Evolutionary conservation across 2,797 vertebrate genomes (phyloP).

Genomic region (Leptoclinus maculatus): DNA sequence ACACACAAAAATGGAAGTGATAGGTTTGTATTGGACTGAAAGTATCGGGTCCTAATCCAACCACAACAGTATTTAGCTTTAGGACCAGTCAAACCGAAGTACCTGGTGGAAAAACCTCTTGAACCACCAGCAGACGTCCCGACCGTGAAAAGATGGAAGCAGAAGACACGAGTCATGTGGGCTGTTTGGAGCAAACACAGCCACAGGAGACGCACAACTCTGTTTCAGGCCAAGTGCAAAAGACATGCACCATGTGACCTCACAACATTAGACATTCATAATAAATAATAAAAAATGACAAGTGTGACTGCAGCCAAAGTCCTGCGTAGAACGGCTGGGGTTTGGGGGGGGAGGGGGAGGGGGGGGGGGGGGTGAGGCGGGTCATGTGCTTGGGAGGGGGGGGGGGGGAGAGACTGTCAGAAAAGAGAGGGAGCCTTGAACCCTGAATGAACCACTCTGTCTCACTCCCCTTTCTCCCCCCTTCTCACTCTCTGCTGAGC

Average conservation of each 20-base stretch:
- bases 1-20: constrained; percentile 3
- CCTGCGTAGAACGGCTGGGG: constrained; percentile 9
- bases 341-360: constrained; percentile 17
- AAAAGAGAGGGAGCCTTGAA: constrained; percentile 68
- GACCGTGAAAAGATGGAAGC: constrained; percentile 3
- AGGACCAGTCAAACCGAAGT: constrained; percentile 13
- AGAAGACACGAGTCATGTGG: neutral
- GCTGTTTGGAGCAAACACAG: constrained; percentile 39
- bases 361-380: constrained; percentile 23
- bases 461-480: constrained; percentile 33
- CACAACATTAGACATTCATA: constrained; percentile 39
- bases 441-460: constrained; percentile 75
- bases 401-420: constrained; percentile 45
- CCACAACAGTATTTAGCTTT: constrained; percentile 24
- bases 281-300: constrained; percentile 38
- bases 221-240: neutral
- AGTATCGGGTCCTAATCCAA: constrained; percentile 30
- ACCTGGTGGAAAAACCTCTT: constrained; percentile 16
- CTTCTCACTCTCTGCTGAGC: constrained; percentile 64
- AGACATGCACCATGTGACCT: constrained; percentile 23
- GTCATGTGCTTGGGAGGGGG: constrained; percentile 60
- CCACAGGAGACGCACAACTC: constrained; percentile 6
- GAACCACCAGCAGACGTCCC: neutral
- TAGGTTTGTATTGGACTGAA: constrained; percentile 5
- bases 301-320: constrained; percentile 33